Conservation (phyloP, 2,888 invertebrate species). For the Rhynchonema sp. region DNA sequence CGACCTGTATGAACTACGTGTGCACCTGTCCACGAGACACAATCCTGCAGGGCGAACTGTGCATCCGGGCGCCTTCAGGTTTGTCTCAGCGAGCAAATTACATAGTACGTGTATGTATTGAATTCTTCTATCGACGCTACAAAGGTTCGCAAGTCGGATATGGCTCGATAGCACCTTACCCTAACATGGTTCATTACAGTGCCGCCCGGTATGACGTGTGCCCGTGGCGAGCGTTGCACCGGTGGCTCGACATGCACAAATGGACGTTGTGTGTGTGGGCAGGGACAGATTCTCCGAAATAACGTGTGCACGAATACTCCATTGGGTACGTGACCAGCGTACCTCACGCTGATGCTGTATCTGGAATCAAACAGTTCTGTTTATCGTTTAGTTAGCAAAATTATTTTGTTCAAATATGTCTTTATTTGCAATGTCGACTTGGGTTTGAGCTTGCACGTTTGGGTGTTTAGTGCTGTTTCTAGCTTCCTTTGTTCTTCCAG, state of each 20-base stretch:
- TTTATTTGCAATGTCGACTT: not conserved
- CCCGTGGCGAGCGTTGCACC: slow-evolving; percentile 1
- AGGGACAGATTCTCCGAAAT: slow-evolving; percentile 6
- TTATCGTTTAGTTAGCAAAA: not conserved
- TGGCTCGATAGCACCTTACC: too few relatives aligned
- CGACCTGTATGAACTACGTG: slow-evolving; percentile 18
- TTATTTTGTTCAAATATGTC: not conserved
- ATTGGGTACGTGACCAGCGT: not conserved
- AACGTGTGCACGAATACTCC: not conserved
- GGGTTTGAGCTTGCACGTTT: slow-evolving; percentile 1
- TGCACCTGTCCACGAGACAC: slow-evolving; percentile 13
- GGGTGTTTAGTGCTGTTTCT: not conserved
- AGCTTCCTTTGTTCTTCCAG: too few relatives aligned
- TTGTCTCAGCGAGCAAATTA: too few relatives aligned
- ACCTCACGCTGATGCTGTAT: too few relatives aligned
- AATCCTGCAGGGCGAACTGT: not conserved
- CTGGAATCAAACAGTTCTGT: too few relatives aligned
- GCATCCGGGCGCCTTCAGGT: not conserved
- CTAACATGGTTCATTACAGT: not conserved
- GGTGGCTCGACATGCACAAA: slow-evolving; percentile 10
- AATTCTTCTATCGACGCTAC: not conserved
- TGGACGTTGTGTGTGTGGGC: slow-evolving; percentile 13
- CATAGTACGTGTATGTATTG: too few relatives aligned
- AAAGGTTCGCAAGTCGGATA: too few relatives aligned
- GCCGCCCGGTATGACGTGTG: slow-evolving; percentile 3